These are phyloP conservation scores for Notechis scutatus DNA, from an alignment of 2,113 vertebrate genomes.

Conservation along the genomic window DNA sequence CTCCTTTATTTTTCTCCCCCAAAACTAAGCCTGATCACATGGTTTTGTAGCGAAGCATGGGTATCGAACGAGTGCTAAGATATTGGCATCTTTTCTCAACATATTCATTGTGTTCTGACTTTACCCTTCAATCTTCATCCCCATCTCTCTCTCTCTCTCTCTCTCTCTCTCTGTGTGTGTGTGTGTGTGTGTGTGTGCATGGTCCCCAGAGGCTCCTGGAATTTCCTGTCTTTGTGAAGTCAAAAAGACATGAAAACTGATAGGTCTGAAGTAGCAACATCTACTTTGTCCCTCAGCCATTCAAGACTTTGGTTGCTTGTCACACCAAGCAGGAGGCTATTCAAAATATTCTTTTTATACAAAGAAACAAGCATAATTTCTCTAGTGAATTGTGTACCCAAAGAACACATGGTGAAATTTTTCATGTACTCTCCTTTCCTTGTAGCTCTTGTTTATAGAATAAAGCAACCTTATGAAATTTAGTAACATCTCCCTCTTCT, in stretches of 20 bases:
- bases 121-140: background rate
- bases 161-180: too few relatives aligned
- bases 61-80: background rate
- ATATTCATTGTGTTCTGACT: background rate
- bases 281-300: background rate
- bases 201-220: background rate
- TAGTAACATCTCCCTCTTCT: background rate
- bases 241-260: background rate
- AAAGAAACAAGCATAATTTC: background rate
- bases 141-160: background rate
- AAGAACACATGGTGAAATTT: background rate
- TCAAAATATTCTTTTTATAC: background rate
- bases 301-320: background rate
- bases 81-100: background rate
- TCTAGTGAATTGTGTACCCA: background rate
- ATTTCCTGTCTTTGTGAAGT: background rate
- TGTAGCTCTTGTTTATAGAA: fast-evolving
- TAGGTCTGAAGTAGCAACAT: background rate
- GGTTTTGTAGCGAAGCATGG: too few relatives aligned
- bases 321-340: background rate
- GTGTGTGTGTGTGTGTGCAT: too few relatives aligned
- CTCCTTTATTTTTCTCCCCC: too few relatives aligned
- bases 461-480: fast-evolving
- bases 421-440: background rate
- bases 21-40: too few relatives aligned